Base-by-base conservation (phyloP, 2,113 vertebrate genomes). In the Willisornis vidua region DNA sequence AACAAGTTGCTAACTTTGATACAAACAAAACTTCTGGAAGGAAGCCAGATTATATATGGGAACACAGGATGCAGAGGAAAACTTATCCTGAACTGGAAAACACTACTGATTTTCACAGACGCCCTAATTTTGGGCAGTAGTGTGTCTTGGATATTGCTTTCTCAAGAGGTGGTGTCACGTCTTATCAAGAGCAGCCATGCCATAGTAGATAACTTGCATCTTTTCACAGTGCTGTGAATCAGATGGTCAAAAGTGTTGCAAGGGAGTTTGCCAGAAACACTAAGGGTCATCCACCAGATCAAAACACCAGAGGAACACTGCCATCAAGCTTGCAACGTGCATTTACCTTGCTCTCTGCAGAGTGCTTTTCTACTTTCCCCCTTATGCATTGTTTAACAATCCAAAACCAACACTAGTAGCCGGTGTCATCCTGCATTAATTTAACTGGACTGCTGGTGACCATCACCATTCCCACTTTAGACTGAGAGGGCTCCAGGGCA, bases 351-450 rank as follows among this genome's bases (percentile, higher is more conserved):
- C 20, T 59, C 23, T 48, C 57, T 73, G 16, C 23, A 80, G 83
- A 74, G 19, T 59, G 81, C 35, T 86, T 90, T 57, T 84, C 48
- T 39, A n/a, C 41, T 63, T 65, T 77, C 12, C 26, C 67, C 45
- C 29, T 68, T 63, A 41, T 6, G 41, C 37, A 18, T 35, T 46
- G 58, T 62, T 14, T 52, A 91, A 83, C 66, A 94, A 66, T 57
- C 66, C 65, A 87, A 83, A 85, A 41, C 12, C 65, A 78, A 57
- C 20, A 61, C 14, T 9, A 71, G 37, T 37, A 92, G 76, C 85
- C 88, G n/a, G 67, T 61, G 82, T 70, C 87, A 90, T 20, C 33
- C 70, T 71, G 45, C 67, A 88, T 86, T 91, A 90, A 92, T 62
- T 90, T 84, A 86, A 85, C 43, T 12, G 37, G 74, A 73, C 24